These are phyloP conservation scores for Sinosuthora webbiana DNA, from an alignment of 2,113 vertebrate genomes.

Conservation along the genomic window DNA sequence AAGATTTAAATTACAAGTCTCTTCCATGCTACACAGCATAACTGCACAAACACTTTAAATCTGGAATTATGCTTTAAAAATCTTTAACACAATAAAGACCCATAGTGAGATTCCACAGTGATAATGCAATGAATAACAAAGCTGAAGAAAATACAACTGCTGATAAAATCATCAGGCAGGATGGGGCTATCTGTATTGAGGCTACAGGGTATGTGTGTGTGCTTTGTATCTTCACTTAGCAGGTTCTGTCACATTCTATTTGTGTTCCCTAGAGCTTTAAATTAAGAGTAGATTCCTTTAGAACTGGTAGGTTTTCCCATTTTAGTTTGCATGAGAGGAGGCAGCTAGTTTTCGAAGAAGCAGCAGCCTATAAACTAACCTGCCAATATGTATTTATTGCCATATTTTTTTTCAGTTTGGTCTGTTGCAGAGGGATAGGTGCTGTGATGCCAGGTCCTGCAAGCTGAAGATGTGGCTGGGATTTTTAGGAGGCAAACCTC, in stretches of 20 bases:
- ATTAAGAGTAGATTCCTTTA: background rate
- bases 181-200: background rate
- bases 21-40: background rate
- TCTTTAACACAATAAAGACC: background rate
- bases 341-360: background rate
- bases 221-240: background rate
- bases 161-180: background rate
- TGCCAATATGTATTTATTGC: background rate
- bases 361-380: background rate
- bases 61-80: background rate
- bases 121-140: background rate
- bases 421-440: background rate
- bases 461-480: background rate
- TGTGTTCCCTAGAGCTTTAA: background rate
- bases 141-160: background rate
- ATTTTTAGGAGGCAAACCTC: background rate
- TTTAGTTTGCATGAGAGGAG: background rate
- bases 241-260: background rate
- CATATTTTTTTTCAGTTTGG: background rate
- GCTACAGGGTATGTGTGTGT: background rate
- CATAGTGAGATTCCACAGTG: background rate
- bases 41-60: background rate
- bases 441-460: background rate
- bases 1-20: conserved; percentile 34
- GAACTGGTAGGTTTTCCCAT: background rate